These are phyloP conservation scores for Lasioglossum zephyrum DNA, from an alignment of 2,888 invertebrate species.

Conservation along the genomic window DNA sequence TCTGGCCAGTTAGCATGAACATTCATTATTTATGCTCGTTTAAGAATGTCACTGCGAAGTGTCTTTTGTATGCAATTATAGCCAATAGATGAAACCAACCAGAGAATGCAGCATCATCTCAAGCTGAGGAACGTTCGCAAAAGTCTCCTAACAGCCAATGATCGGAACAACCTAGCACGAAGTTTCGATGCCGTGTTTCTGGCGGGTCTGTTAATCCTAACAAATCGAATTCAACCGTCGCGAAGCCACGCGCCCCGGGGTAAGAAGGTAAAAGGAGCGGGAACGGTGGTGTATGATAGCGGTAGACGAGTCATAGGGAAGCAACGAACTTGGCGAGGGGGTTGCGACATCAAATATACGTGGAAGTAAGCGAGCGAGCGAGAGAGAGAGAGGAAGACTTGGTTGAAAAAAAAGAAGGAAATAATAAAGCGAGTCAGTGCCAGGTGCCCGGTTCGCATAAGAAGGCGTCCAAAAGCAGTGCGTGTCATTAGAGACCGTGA, in stretches of 20 bases:
- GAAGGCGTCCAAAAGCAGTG: constrained; percentile 83
- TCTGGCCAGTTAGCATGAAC: neutral
- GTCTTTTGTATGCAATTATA: neutral
- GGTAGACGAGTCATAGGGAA: constrained; percentile 36
- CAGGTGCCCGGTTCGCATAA: constrained; percentile 82
- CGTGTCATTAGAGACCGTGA: constrained; percentile 84
- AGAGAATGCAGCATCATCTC: neutral
- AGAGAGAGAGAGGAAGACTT: constrained; percentile 6
- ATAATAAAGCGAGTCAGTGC: constrained; percentile 81
- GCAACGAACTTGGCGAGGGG: constrained; percentile 27
- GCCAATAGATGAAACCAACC: neutral
- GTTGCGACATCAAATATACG: neutral
- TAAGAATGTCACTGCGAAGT: neutral
- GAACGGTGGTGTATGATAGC: constrained; percentile 49
- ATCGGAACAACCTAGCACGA: neutral
- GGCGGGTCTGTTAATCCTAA: constrained; percentile 79
- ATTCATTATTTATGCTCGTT: neutral
- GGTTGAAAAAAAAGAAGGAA: constrained; percentile 66
- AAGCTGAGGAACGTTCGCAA: neutral
- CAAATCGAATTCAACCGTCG: constrained; percentile 83
- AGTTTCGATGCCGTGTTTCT: constrained; percentile 11
- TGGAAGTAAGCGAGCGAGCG: neutral
- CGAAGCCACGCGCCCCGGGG: constrained; percentile 56
- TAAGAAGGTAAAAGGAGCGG: constrained; percentile 43
- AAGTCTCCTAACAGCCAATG: neutral